Evolutionary conservation across 2,797 vertebrate genomes (phyloP), one percentile per base, ranked within the genome.

Genomic region (Mus caroli): DNA sequence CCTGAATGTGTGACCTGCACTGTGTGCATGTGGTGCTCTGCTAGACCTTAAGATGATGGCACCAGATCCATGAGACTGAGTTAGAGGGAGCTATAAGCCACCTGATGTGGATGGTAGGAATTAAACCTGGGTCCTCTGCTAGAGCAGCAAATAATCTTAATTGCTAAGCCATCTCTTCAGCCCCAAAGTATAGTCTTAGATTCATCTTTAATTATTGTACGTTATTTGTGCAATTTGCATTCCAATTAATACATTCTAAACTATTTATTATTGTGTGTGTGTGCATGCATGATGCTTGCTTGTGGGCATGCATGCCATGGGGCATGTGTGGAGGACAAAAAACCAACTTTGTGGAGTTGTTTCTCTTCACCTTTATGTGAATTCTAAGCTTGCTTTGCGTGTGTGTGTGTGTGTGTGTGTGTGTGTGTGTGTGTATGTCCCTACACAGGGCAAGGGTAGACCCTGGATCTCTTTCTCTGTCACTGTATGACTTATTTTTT

Each of bases 121-220:
- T 24, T 6, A 67, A 50, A 52, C 83, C 62, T 50, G 31, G 40
- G 60, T 24, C 19, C 20, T n/a, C 43, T n/a, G 3, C 62, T 67
- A 34, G 82, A 84, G 40, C 7, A 64, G 26, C 58, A 43, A 84
- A 84, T 84, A 10, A 84, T 84, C 37, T 43, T 62, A 20, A 28
- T 56, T 92, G 71, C 69, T 71, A 28, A 67, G 67, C 69, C 64
- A 54, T 71, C 46, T 54, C 34, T 71, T 62, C 24, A 87, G 20
- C 67, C 34, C 12, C 24, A 37, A 56, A 28, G 71, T 71, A 75
- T 12, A 75, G 24, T 91, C 90, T 93, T 93, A 50, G 91, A 77
- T 62, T 96, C 50, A 88, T 80, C 24, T 46, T 90, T 88, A 91
- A 95, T 94, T 94, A 84, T 3, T 78, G 22, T 54, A 19, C 8